phyloP scores from a whole-genome alignment of 2,113 vertebrate species.

The Setophaga coronata region DNA sequence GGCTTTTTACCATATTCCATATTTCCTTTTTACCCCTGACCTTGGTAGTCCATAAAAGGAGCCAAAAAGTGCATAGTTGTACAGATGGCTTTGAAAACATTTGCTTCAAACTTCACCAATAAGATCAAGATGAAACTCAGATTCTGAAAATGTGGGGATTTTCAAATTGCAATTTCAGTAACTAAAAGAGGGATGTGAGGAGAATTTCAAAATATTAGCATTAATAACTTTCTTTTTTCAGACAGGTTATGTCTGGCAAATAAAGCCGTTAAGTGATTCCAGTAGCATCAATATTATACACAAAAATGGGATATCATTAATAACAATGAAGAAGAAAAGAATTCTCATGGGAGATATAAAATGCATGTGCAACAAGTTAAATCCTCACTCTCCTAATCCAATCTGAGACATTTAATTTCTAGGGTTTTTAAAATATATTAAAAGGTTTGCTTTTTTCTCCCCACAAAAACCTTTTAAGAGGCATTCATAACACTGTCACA shows the following conservation, averaged over 20 bases:
- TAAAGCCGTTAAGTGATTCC: slow-evolving; percentile 30
- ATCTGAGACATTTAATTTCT: slow-evolving; percentile 19
- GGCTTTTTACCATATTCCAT: not conserved
- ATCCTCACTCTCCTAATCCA: slow-evolving; percentile 2
- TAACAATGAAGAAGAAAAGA: slow-evolving; percentile 38
- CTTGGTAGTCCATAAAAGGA: not conserved
- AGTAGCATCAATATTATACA: slow-evolving; percentile 42
- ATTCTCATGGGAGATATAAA: slow-evolving; percentile 3
- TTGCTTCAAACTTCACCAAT: not conserved
- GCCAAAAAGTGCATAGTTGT: not conserved
- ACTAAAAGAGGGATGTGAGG: slow-evolving; percentile 21
- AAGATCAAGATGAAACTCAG: not conserved
- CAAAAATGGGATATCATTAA: slow-evolving; percentile 28
- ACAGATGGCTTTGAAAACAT: not conserved
- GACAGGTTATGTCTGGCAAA: slow-evolving; percentile 40
- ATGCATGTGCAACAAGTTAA: not conserved
- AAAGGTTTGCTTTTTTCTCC: not conserved
- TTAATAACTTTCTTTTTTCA: slow-evolving; percentile 8
- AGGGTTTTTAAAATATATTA: not conserved
- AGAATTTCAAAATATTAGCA: slow-evolving; percentile 46
- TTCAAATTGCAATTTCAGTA: slow-evolving; percentile 39
- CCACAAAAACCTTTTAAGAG: not conserved
- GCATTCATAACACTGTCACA: not conserved
- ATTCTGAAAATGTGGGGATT: slow-evolving; percentile 1
- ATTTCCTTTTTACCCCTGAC: not conserved